Evolutionary conservation across 2,113 vertebrate species (phyloP), one percentile per base, ranked within the genome.

Genomic region (Hipposideros armiger): DNA sequence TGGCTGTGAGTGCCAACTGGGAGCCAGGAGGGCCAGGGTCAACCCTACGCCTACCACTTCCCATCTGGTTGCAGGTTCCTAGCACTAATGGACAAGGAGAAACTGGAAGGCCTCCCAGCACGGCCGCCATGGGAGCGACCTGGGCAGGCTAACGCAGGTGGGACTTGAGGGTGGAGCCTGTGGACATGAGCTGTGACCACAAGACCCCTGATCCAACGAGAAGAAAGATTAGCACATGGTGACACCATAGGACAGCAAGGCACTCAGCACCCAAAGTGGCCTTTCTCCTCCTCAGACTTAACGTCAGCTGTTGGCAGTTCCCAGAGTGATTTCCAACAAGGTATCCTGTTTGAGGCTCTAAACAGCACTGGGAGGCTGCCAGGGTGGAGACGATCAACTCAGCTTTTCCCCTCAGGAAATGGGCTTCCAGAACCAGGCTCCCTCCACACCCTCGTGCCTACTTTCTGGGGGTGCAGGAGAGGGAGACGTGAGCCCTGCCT

Each of bases 211-310:
- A 0, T 20, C 7, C 15, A 10, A 0, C 1, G 28, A 69, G 16
- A 90, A 9, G 69, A 82, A 22, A 69, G 36, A 73, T 56, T 47
- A 77, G 72, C 26, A 3, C 30, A 5, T 0, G 28, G 30, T 3
- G 32, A 83, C 8, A 1, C 15, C 7, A 8, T 0, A 0, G 0
- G 0, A 3, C 3, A 19, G 10, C 2, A 3, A 56, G 47, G n/a
- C 60, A 19, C 32, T 10, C 81, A 19, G 67, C 28, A 24, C 15
- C 50, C 56, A 4, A 4, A 17, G 24, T 8, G 17, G 10, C 74
- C 50, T 24, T 36, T 16, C 28, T 7, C 47, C n/a, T 64, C 60
- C n/a, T n/a, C 64, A 80, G 52, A 60, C n/a, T 45, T 50, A 11
- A 5, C 19, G 1, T 56, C 47, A 73, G 54, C 3, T 3, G 7